These are phyloP conservation scores for Drosophila grimshawi DNA, from an alignment of 1,140 invertebrate species.

Conservation along the genomic window DNA sequence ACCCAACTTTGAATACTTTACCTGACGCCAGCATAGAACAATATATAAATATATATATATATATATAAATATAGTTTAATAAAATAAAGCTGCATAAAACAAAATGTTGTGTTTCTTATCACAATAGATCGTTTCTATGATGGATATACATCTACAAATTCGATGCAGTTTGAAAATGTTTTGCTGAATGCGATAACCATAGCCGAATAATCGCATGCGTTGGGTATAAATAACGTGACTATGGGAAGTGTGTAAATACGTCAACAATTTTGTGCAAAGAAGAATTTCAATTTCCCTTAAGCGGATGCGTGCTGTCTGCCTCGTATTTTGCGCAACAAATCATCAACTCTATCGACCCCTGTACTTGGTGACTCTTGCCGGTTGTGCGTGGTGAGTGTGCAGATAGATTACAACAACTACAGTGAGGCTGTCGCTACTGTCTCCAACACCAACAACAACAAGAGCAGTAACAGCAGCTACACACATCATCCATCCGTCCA, in stretches of 20 bases:
- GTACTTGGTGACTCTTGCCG: constrained; percentile 22
- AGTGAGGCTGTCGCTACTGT: constrained; percentile 26
- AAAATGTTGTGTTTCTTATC: too few species aligned
- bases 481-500: constrained; percentile 80
- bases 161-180: too few species aligned
- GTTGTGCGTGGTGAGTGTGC: constrained; percentile 22
- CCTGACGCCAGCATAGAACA: too few species aligned
- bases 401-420: constrained; percentile 75
- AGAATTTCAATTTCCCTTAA: constrained; percentile 82
- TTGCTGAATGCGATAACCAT: too few species aligned
- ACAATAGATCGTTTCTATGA: too few species aligned
- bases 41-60: too few species aligned
- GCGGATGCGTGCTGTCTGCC: constrained; percentile 78
- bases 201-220: not conserved
- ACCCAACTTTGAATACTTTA: too few species aligned
- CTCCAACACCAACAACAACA: constrained; percentile 17
- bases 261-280: constrained; percentile 80
- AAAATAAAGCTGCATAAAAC: too few species aligned
- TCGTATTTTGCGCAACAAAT: constrained; percentile 79
- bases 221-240: constrained; percentile 8
- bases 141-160: too few species aligned
- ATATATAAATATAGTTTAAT: too few species aligned
- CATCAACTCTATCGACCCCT: constrained; percentile 76
- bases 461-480: constrained; percentile 51
- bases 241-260: constrained; percentile 67